phyloP scores from a whole-genome alignment of 2,888 invertebrate species.

The Campaea margaritaria region DNA sequence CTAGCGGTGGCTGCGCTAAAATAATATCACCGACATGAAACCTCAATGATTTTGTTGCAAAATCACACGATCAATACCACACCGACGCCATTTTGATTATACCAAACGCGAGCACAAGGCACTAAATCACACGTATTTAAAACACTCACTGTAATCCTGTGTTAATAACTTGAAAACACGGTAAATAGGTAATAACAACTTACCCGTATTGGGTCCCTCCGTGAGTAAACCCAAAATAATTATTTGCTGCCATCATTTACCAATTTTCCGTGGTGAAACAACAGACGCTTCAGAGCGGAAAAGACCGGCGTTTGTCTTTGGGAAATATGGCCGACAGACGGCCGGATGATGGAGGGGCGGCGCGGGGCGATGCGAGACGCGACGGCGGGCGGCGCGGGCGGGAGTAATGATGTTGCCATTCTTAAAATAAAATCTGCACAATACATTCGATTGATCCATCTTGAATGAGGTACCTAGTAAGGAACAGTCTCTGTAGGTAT shows the following conservation, averaged over 20 bases:
- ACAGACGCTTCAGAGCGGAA: slow-evolving; percentile 77
- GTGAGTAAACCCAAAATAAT: slow-evolving; percentile 97
- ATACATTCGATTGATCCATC: too few relatives aligned
- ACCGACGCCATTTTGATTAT: slow-evolving; percentile 81
- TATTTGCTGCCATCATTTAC: slow-evolving; percentile 93
- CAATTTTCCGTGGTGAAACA: slow-evolving; percentile 77
- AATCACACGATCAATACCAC: slow-evolving; percentile 70
- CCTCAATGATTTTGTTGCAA: slow-evolving; percentile 36
- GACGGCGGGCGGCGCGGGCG: too few relatives aligned
- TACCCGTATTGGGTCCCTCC: slow-evolving; percentile 97
- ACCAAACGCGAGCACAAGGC: slow-evolving; percentile 70
- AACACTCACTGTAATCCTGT: slow-evolving; percentile 12
- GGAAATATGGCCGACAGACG: slow-evolving; percentile 52
- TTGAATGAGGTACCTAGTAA: too few relatives aligned
- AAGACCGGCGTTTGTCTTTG: slow-evolving; percentile 81
- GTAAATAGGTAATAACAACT: slow-evolving; percentile 60
- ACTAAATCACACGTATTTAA: slow-evolving; percentile 49
- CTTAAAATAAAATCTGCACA: neutral
- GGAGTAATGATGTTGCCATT: neutral
- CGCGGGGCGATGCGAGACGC: neutral
- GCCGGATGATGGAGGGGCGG: neutral
- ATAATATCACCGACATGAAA: slow-evolving; percentile 43
- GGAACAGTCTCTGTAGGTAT: too few relatives aligned
- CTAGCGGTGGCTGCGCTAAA: slow-evolving; percentile 90
- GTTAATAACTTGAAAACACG: neutral